Evolutionary conservation across 2,113 vertebrate species (phyloP).

Genomic region (Scomber scombrus): DNA sequence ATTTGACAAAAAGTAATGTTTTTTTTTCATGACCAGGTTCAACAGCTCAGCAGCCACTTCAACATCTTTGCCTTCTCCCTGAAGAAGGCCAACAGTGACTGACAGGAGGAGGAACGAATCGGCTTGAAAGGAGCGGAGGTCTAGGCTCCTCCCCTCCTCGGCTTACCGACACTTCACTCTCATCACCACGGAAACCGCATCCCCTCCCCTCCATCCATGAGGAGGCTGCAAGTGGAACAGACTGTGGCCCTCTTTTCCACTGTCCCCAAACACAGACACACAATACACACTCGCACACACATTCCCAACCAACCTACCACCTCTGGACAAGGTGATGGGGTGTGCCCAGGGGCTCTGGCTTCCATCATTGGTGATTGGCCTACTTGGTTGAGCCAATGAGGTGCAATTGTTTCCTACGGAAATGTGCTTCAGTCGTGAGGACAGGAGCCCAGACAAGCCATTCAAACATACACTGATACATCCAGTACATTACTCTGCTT

Average conservation of each 20-base stretch:
- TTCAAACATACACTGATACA: conserved; percentile 20
- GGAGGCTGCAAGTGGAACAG: conserved; percentile 69
- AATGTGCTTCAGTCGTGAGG: conserved; percentile 82
- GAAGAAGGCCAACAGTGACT: conserved; percentile 91
- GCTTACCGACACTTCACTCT: conserved; percentile 88
- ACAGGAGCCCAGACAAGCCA: conserved; percentile 67
- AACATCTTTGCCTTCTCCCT: conserved; percentile 94
- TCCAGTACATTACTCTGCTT: conserved; percentile 50
- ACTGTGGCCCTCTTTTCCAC: conserved; percentile 42
- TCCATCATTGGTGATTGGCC: conserved; percentile 76
- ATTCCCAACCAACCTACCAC: conserved; percentile 29
- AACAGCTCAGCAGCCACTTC: conserved; percentile 95
- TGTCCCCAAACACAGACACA: conserved; percentile 12
- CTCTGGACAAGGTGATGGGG: conserved; percentile 59
- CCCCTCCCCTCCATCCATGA: conserved; percentile 65
- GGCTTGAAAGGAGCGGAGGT: conserved; percentile 89
- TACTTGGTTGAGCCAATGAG: conserved; percentile 81
- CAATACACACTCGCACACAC: conserved; percentile 50
- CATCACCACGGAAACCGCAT: conserved; percentile 85
- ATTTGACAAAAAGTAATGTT: background rate
- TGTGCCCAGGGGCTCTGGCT: conserved; percentile 66
- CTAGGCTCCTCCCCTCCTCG: conserved; percentile 82
- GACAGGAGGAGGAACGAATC: conserved; percentile 93
- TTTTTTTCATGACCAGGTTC: conserved; percentile 83
- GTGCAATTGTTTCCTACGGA: conserved; percentile 88